A percentile compares a stretch with the other conserved stretches of the same genome.
phyloP scores from a whole-genome alignment of 2,888 invertebrate species.

The Drosophila imparisetae region DNA sequence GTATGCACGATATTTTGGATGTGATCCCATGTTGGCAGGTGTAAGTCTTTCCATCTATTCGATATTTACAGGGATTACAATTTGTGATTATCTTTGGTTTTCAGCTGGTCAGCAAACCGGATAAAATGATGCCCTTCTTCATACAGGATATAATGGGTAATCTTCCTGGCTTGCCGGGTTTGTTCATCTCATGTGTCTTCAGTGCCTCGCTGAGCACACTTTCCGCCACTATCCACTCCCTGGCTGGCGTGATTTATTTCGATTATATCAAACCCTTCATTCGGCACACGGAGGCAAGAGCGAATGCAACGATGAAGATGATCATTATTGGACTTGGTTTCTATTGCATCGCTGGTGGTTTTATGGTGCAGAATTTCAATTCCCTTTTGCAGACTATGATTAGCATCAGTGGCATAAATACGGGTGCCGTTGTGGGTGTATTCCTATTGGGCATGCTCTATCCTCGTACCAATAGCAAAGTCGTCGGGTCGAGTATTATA shows the following conservation, averaged over 20 bases:
- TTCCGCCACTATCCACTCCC: conserved; percentile 86
- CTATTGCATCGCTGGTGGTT: conserved; percentile 87
- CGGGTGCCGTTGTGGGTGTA: conserved; percentile 88
- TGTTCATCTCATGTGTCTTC: conserved; percentile 88
- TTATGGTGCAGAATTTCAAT: conserved; percentile 84
- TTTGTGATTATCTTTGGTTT: not conserved
- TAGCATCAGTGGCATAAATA: conserved; percentile 85
- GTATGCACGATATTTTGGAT: conserved; percentile 86
- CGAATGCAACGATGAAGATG: conserved; percentile 85
- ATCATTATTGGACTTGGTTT: conserved; percentile 85
- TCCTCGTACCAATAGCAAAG: conserved; percentile 86
- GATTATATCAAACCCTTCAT: conserved; percentile 85
- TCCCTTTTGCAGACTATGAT: conserved; percentile 85
- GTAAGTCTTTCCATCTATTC: conserved; percentile 52
- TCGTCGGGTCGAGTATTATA: conserved; percentile 73
- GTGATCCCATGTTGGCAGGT: conserved; percentile 87
- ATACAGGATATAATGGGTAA: conserved; percentile 86
- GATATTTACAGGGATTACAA: rapidly evolving
- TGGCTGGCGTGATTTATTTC: conserved; percentile 86
- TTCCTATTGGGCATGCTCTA: conserved; percentile 89
- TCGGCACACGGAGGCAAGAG: conserved; percentile 84
- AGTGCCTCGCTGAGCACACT: conserved; percentile 87
- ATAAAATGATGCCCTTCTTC: conserved; percentile 87
- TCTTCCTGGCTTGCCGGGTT: conserved; percentile 86
- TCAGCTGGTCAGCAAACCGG: conserved; percentile 83